Base-by-base conservation (phyloP, 2,113 vertebrate genomes). In the Elachura formosa region DNA sequence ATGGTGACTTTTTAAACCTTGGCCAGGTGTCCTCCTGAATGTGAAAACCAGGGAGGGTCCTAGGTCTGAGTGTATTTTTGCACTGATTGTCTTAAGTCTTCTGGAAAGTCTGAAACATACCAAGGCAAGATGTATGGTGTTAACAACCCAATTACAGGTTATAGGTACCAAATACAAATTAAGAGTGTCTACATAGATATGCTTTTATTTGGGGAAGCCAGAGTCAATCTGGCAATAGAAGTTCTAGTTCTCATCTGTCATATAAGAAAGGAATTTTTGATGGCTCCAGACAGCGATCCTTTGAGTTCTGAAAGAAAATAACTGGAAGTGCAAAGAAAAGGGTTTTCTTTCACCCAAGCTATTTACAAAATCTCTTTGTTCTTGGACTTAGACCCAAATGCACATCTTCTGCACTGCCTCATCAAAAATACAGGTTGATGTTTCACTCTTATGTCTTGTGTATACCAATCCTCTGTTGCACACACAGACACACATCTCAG, bases 391-490 rank as follows among this genome's bases (percentile, higher is more conserved):
- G 87, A 93, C 43, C 55, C 29, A 89, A 91, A 89, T 41, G 58
- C 77, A 85, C 73, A 88, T 69, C 67, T 94, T 90, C 79, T 89
- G 59, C 31, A 45, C 28, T 56, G 56, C 40, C 80, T 94, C 75
- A 95, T 87, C 74, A 95, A 96, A 96, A 96, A 96, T 91, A 74
- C 88, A 86, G 82, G 88, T 69, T 80, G 94, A 87, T 91, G 61
- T 64, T 84, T 96, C 63, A 45, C 63, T 84, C 67, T 80, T 94
- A 46, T 58, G 67, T 80, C 63, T 91, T 68, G 56, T 73, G 67
- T 95, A 87, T 89, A 81, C 78, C 95, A 95, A 81, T 62, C 43
- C 28, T 71, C 51, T 71, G 25, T 34, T 54, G 58, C 31, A 89
- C 41, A 12, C 29, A 38, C 6, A 69, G 23, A 49, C 28, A 49